Percentiles rank a stretch among this genome's conserved stretches.
Evolutionary conservation across 1,140 invertebrate species (phyloP).

Genomic region (Tribolium castaneum): DNA sequence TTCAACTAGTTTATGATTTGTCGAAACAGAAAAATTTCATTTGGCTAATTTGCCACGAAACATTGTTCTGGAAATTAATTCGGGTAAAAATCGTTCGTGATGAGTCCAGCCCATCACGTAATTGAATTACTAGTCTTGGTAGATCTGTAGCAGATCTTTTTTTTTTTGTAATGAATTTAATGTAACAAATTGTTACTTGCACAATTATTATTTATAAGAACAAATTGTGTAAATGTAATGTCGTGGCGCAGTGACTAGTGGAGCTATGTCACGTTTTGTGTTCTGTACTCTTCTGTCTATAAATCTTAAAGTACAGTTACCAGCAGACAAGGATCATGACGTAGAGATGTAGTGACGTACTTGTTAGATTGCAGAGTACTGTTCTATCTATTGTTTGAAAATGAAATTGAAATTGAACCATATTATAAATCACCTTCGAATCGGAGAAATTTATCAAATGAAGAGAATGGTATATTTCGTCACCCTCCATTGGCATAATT

Average conservation of each 20-base stretch:
- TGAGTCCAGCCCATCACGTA: slow-evolving; percentile 5
- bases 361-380: neutral
- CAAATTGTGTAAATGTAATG: slow-evolving; percentile 3
- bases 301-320: slow-evolving; percentile 11
- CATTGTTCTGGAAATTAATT: slow-evolving; percentile 26
- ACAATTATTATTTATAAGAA: neutral
- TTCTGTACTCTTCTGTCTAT: neutral
- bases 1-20: slow-evolving; percentile 21
- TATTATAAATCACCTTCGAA: neutral
- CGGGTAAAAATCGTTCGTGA: slow-evolving; percentile 8
- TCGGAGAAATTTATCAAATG: neutral
- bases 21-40: slow-evolving; percentile 2
- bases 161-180: neutral
- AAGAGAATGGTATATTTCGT: neutral
- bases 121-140: neutral
- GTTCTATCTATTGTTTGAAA: neutral
- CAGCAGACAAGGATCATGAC: neutral
- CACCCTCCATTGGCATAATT: neutral
- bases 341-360: neutral
- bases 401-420: neutral
- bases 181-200: neutral
- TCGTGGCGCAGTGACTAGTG: neutral
- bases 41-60: slow-evolving; percentile 7
- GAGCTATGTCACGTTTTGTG: neutral
- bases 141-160: too few relatives aligned